These are phyloP conservation scores for Panorpa germanica DNA, from an alignment of 2,888 invertebrate species.

Conservation along the genomic window DNA sequence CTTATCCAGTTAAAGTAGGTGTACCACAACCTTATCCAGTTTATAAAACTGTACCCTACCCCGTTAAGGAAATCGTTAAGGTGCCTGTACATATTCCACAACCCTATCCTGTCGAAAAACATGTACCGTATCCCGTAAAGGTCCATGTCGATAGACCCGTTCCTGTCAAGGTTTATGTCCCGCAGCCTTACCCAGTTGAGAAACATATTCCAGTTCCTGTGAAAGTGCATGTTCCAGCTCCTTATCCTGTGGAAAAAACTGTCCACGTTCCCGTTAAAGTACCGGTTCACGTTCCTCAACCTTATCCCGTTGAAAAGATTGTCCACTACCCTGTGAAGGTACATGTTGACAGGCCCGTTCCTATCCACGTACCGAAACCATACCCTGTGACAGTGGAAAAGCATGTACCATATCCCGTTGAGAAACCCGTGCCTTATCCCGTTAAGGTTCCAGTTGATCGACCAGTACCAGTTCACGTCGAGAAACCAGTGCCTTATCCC, in stretches of 20 bases:
- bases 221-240: constrained; percentile 44
- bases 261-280: constrained; percentile 20
- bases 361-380: constrained; percentile 53
- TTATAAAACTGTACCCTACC: constrained; percentile 44
- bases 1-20: constrained; percentile 37
- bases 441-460: constrained; percentile 38
- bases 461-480: constrained; percentile 45
- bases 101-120: constrained; percentile 63
- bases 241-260: constrained; percentile 40
- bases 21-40: constrained; percentile 57
- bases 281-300: constrained; percentile 34
- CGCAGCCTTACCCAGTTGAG: constrained; percentile 31
- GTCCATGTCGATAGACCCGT: constrained; percentile 23
- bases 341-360: constrained; percentile 52
- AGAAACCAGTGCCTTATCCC: constrained; percentile 56
- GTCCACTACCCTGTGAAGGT: constrained; percentile 43
- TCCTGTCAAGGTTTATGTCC: too few relatives aligned
- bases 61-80: constrained; percentile 61
- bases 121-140: constrained; percentile 35
- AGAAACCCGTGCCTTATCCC: constrained; percentile 42
- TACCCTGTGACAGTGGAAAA: constrained; percentile 47
- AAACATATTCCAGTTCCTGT: constrained; percentile 42
- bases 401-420: constrained; percentile 47
- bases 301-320: constrained; percentile 41
- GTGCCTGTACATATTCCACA: constrained; percentile 60